Percentiles rank a stretch among this genome's conserved stretches.
Conservation (phyloP, 1,140 invertebrate genomes). For the Araneus ventricosus region DNA sequence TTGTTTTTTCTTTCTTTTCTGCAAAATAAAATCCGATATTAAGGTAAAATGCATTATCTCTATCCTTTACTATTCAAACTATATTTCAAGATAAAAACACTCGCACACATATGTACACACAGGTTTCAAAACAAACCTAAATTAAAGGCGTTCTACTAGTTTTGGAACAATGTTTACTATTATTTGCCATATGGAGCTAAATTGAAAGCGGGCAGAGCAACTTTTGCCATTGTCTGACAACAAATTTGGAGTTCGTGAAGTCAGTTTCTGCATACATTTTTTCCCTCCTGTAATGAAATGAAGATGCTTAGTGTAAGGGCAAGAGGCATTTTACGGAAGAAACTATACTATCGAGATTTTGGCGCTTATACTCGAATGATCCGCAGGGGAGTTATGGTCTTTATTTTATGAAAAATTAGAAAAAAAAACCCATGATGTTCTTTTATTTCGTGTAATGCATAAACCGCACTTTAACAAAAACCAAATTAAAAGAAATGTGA, state of each 20-base stretch:
- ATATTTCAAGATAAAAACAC: too few relatives aligned
- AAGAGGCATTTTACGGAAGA: not conserved
- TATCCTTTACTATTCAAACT: not conserved
- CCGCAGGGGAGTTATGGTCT: too few relatives aligned
- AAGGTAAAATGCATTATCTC: not conserved
- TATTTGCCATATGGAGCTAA: not conserved
- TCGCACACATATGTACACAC: not conserved
- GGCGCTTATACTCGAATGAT: too few relatives aligned
- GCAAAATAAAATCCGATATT: not conserved
- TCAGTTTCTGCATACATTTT: not conserved
- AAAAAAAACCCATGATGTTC: too few relatives aligned
- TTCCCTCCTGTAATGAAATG: conserved; percentile 10
- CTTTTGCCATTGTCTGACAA: conserved; percentile 5
- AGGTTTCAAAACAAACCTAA: not conserved
- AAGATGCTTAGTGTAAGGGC: not conserved
- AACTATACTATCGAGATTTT: too few relatives aligned
- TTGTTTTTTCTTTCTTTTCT: not conserved
- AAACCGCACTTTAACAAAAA: too few relatives aligned
- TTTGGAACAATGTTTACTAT: not conserved
- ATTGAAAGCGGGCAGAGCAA: not conserved
- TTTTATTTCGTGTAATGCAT: too few relatives aligned
- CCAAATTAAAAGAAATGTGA: too few relatives aligned
- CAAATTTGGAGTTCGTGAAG: conserved; percentile 40
- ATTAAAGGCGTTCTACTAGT: not conserved
- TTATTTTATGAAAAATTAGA: too few relatives aligned